These are phyloP conservation scores for Pteria penguin DNA, from an alignment of 2,888 invertebrate genomes.

Conservation along the genomic window DNA sequence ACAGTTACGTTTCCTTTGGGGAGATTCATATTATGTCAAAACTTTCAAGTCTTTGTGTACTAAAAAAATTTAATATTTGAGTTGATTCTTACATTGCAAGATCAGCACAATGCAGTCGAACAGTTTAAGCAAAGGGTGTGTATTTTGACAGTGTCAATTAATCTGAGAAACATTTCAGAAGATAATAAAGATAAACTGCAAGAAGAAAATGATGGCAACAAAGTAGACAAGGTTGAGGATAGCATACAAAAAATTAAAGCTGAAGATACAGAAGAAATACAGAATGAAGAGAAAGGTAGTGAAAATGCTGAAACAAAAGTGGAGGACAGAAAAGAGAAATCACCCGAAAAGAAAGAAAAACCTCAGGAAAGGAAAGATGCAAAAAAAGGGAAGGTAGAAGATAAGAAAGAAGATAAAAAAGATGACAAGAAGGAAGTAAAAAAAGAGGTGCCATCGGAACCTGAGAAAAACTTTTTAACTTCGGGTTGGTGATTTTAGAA, in stretches of 20 bases:
- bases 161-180: no score
- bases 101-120: no score
- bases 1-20: no score
- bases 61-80: no score
- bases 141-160: no score
- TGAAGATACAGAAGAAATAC: constrained; percentile 14
- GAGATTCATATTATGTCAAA: no score
- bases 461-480: neutral
- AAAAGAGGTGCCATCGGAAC: neutral
- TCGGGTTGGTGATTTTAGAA: neutral
- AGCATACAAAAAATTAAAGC: no score
- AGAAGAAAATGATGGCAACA: neutral
- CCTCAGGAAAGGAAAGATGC: constrained; percentile 23
- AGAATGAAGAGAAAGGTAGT: constrained; percentile 29
- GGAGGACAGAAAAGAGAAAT: constrained; percentile 23
- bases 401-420: constrained; percentile 11
- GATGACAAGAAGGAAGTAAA: constrained; percentile 9
- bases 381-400: constrained; percentile 1
- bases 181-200: neutral
- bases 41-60: no score
- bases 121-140: no score
- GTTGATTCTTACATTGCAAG: no score
- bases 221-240: neutral
- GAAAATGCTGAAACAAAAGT: constrained; percentile 25
- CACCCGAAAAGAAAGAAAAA: constrained; percentile 31